Evolutionary conservation across 2,888 invertebrate genomes (phyloP).

Genomic region (Drepana falcataria): DNA sequence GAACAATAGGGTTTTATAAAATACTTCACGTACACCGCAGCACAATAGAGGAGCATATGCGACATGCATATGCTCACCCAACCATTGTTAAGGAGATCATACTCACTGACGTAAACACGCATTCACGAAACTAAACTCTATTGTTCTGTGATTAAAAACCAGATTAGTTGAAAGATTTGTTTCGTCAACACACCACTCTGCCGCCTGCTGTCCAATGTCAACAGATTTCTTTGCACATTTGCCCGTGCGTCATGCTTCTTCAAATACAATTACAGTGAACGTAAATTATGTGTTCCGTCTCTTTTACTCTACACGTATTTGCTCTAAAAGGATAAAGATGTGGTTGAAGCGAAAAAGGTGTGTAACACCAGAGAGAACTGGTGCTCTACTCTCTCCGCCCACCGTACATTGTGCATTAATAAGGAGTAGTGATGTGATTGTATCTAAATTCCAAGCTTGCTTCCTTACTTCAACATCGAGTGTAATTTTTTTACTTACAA

Average conservation of each 20-base stretch:
- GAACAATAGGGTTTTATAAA: constrained; percentile 24
- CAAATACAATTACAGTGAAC: not conserved
- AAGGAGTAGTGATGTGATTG: too few relatives aligned
- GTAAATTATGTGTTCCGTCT: not conserved
- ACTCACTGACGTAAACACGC: constrained; percentile 11
- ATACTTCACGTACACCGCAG: constrained; percentile 21
- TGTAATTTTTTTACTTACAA: too few relatives aligned
- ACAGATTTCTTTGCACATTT: constrained; percentile 3
- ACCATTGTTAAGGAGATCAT: constrained; percentile 21
- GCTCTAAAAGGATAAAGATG: not conserved
- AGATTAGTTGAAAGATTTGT: not conserved
- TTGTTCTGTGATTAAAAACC: not conserved
- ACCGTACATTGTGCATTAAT: too few relatives aligned
- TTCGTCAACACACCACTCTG: constrained; percentile 2
- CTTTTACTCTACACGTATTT: not conserved
- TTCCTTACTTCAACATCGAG: too few relatives aligned
- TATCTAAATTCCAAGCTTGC: too few relatives aligned
- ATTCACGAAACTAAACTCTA: constrained; percentile 3
- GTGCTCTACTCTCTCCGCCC: too few relatives aligned
- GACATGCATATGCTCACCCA: constrained; percentile 17
- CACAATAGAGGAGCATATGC: constrained; percentile 21
- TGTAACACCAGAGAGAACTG: too few relatives aligned
- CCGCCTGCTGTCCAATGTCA: constrained; percentile 3
- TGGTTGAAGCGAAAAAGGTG: too few relatives aligned
- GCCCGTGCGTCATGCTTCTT: not conserved